Conservation (phyloP, 2,888 invertebrate genomes). For the Stegophylla sp. region DNA sequence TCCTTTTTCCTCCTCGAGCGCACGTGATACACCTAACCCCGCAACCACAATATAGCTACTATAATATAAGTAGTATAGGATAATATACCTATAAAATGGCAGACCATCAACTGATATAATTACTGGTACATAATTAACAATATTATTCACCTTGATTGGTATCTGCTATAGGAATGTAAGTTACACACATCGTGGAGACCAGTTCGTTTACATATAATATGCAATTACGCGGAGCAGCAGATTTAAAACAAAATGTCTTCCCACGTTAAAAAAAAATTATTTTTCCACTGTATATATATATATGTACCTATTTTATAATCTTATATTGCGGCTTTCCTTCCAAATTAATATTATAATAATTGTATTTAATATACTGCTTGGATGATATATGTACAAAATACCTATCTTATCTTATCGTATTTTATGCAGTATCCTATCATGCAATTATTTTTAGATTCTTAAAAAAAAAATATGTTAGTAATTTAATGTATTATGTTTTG, state of each 20-base stretch:
- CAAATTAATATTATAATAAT: too few species aligned
- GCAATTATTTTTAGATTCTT: too few species aligned
- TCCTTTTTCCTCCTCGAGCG: background rate
- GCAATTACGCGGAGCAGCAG: conserved; percentile 33
- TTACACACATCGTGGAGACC: conserved; percentile 10
- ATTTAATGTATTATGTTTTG: too few species aligned
- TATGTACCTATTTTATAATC: too few species aligned
- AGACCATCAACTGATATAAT: conserved; percentile 38
- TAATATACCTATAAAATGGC: conserved; percentile 45
- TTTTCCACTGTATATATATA: background rate
- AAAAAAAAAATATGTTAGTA: too few species aligned
- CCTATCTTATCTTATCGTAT: too few species aligned
- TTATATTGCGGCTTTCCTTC: too few species aligned
- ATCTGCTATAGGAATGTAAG: conserved; percentile 43
- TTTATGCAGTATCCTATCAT: too few species aligned
- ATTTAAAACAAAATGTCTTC: conserved; percentile 58
- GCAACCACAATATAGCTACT: background rate
- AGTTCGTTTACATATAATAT: background rate
- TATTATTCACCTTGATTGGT: conserved; percentile 51
- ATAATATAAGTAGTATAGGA: too few species aligned
- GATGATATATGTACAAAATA: too few species aligned
- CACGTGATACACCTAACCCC: background rate
- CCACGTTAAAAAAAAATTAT: conserved; percentile 39
- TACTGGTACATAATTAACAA: conserved; percentile 48
- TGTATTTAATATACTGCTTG: too few species aligned